Evolutionary conservation across 2,888 invertebrate genomes (phyloP).

Genomic region (Orthonychiurus folsomi): DNA sequence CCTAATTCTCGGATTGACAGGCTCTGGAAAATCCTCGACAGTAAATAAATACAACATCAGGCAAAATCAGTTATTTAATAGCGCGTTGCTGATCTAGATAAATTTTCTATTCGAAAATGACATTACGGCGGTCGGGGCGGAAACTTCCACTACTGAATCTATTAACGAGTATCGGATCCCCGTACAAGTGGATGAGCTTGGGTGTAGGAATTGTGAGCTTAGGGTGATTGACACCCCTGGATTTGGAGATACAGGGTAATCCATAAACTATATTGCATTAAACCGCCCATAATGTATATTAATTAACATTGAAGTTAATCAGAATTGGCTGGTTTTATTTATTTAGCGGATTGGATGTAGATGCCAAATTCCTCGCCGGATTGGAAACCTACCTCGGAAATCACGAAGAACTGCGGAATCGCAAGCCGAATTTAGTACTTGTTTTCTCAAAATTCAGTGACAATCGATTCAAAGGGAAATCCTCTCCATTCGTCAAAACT

Average conservation of each 20-base stretch:
- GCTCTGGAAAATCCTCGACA: constrained; percentile 25
- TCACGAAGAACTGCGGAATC: constrained; percentile 20
- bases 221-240: constrained; percentile 32
- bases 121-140: constrained; percentile 22
- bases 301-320: too few species aligned
- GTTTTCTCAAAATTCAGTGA: constrained; percentile 24
- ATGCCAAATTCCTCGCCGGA: constrained; percentile 24
- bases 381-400: constrained; percentile 22
- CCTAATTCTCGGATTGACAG: constrained; percentile 22
- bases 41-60: too few species aligned
- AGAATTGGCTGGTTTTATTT: background rate
- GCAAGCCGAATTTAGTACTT: constrained; percentile 22
- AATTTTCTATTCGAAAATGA: constrained; percentile 28
- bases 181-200: constrained; percentile 18
- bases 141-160: constrained; percentile 20
- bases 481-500: constrained; percentile 18
- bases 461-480: constrained; percentile 21
- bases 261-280: too few species aligned
- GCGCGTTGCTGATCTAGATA: too few species aligned
- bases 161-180: constrained; percentile 24
- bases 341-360: constrained; percentile 20
- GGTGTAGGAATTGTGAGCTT: constrained; percentile 22
- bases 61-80: too few species aligned
- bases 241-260: constrained; percentile 20
- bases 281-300: too few species aligned